These are phyloP conservation scores for Neria commutata DNA, from an alignment of 2,888 invertebrate species.

Conservation along the genomic window DNA sequence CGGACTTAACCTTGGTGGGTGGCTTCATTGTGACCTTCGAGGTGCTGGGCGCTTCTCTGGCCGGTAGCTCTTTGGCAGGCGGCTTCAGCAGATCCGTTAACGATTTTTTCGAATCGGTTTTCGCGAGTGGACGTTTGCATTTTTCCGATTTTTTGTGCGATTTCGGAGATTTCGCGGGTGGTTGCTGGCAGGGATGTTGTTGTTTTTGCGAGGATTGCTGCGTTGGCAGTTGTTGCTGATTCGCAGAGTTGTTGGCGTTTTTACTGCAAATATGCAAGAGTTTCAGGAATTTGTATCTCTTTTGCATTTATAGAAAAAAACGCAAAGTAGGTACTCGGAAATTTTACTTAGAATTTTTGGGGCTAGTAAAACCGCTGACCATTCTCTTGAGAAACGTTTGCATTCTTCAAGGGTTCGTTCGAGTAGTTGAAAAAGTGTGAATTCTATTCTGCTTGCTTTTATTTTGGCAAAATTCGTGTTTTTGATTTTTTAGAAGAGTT, in stretches of 20 bases:
- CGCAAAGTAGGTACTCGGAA: not conserved
- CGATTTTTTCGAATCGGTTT: constrained; percentile 26
- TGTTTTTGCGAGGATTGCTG: not conserved
- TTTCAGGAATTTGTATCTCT: not conserved
- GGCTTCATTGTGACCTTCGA: constrained; percentile 14
- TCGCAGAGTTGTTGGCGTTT: constrained; percentile 16
- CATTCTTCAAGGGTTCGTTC: not conserved
- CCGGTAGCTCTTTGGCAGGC: constrained; percentile 11
- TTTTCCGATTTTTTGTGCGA: constrained; percentile 28
- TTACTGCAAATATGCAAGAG: constrained; percentile 22
- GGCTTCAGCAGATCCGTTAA: constrained; percentile 20
- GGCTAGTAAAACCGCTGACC: constrained; percentile 32
- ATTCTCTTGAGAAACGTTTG: constrained; percentile 35
- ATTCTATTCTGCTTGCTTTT: not conserved
- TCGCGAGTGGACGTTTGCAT: constrained; percentile 27
- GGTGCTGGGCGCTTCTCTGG: constrained; percentile 12
- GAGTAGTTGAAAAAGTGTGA: not conserved
- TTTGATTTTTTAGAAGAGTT: not conserved
- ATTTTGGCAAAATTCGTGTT: not conserved
- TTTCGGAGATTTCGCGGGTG: constrained; percentile 23
- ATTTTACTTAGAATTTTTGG: constrained; percentile 29
- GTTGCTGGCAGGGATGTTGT: not conserved
- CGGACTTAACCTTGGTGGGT: constrained; percentile 36
- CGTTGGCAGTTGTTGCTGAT: not conserved
- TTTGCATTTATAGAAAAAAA: not conserved